phyloP scores from a whole-genome alignment of 2,797 vertebrate genomes.

The Melanotaenia trifasciata region DNA sequence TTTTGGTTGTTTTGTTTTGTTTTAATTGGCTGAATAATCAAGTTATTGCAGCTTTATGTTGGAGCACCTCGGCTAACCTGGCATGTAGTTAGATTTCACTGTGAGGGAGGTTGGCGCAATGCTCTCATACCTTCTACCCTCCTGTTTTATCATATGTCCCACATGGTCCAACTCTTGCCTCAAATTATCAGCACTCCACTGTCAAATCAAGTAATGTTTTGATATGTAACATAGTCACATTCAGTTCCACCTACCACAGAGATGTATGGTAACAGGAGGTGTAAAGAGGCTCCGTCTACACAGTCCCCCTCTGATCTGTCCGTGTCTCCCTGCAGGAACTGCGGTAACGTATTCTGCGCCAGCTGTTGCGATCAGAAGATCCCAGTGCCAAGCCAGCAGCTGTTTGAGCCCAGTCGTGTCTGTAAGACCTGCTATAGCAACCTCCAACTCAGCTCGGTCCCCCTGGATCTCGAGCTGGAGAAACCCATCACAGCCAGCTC shows the following conservation, averaged over 20 bases:
- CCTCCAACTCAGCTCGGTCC: constrained; percentile 84
- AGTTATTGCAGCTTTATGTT: constrained; percentile 22
- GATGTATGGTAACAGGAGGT: constrained; percentile 30
- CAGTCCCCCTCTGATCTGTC: constrained; percentile 25
- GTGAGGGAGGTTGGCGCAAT: background rate
- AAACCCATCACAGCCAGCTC: constrained; percentile 93
- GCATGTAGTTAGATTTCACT: constrained; percentile 36
- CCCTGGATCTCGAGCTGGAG: constrained; percentile 91
- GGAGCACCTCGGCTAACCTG: constrained; percentile 25
- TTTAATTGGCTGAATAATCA: constrained; percentile 33
- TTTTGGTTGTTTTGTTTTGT: background rate
- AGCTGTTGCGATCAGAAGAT: constrained; percentile 99
- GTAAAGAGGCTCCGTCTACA: constrained; percentile 5
- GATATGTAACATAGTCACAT: background rate
- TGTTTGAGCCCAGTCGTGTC: constrained; percentile 95
- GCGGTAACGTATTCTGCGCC: constrained; percentile 97
- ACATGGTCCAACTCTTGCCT: background rate
- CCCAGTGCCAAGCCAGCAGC: constrained; percentile 97
- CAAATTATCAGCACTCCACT: background rate
- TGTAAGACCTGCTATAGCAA: constrained; percentile 93
- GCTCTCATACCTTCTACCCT: constrained; percentile 6
- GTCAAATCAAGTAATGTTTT: background rate
- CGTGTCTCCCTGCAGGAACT: constrained; percentile 87
- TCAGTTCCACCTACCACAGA: background rate
- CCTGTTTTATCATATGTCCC: constrained; percentile 26